Evolutionary conservation across 2,797 vertebrate genomes (phyloP).

Genomic region (Helicolenus hilgendorfi): DNA sequence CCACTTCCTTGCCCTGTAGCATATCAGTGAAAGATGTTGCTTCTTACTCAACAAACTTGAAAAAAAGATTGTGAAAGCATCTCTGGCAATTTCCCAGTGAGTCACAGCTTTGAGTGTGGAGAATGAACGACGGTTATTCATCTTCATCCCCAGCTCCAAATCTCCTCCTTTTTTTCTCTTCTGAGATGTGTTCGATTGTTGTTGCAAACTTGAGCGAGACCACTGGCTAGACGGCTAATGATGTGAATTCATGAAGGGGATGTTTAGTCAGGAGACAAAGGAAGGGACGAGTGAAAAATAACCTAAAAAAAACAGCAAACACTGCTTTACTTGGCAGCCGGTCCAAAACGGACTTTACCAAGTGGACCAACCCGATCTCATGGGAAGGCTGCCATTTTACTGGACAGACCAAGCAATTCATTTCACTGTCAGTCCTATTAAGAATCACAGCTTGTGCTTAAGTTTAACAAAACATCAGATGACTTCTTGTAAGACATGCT

Average conservation of each 20-base stretch:
- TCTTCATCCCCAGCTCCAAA: constrained; percentile 16
- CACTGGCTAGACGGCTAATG: constrained; percentile 52
- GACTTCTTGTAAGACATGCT: constrained; percentile 5
- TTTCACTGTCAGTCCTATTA: neutral
- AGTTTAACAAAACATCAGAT: constrained; percentile 25
- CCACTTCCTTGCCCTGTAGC: neutral
- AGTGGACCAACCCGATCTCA: neutral
- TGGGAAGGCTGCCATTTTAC: neutral
- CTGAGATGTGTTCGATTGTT: constrained; percentile 13
- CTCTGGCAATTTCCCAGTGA: constrained; percentile 48
- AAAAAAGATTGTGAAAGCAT: constrained; percentile 22
- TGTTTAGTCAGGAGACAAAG: constrained; percentile 50
- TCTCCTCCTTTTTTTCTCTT: neutral
- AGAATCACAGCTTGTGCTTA: constrained; percentile 3
- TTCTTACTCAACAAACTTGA: constrained; percentile 38
- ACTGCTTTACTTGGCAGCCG: constrained; percentile 41
- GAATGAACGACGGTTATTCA: constrained; percentile 53
- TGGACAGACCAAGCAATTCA: neutral
- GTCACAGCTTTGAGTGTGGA: constrained; percentile 46
- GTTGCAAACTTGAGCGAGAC: constrained; percentile 48
- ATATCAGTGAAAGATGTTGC: constrained; percentile 1
- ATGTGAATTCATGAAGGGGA: constrained; percentile 49
- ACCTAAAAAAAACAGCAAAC: constrained; percentile 5
- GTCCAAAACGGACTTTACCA: neutral
- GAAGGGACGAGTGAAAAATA: constrained; percentile 52